Percentiles rank a stretch among this genome's conserved stretches.
Conservation (phyloP, 2,797 vertebrate species). For the Channallabes apus region DNA sequence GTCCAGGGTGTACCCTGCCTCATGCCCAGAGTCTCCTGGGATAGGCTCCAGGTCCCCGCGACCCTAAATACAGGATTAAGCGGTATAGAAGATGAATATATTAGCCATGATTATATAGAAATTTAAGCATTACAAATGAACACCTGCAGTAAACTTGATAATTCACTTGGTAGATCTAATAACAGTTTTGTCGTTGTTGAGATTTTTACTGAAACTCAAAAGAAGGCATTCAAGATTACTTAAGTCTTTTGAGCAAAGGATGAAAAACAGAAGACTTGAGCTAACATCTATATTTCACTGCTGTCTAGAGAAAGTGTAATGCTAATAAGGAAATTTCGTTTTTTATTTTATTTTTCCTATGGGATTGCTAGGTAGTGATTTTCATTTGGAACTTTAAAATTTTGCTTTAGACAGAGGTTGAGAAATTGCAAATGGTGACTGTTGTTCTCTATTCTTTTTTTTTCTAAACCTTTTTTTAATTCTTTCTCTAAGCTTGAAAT, state of each 20-base stretch:
- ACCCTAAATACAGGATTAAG: no score
- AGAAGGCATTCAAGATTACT: no score
- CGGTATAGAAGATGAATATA: no score
- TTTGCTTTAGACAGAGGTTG: slow-evolving; percentile 37
- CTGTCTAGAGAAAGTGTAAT: background rate
- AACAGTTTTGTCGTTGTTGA: no score
- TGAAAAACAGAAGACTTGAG: background rate
- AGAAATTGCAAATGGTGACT: slow-evolving; percentile 50
- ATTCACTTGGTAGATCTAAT: background rate
- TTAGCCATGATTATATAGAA: no score
- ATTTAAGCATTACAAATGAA: no score
- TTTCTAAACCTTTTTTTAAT: background rate
- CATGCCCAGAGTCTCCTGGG: no score
- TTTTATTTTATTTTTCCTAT: background rate
- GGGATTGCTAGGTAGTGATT: background rate
- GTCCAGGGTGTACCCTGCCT: no score
- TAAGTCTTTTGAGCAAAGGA: no score
- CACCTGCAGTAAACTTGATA: no score
- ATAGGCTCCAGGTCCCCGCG: no score
- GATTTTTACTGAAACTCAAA: no score
- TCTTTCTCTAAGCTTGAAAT: slow-evolving; percentile 45
- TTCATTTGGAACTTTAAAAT: slow-evolving; percentile 16
- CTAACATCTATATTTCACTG: background rate
- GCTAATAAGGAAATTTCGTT: background rate
- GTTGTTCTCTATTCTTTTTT: slow-evolving; percentile 58